These are phyloP conservation scores for Collichthys lucidus DNA, from an alignment of 2,113 vertebrate genomes.

Conservation along the genomic window DNA sequence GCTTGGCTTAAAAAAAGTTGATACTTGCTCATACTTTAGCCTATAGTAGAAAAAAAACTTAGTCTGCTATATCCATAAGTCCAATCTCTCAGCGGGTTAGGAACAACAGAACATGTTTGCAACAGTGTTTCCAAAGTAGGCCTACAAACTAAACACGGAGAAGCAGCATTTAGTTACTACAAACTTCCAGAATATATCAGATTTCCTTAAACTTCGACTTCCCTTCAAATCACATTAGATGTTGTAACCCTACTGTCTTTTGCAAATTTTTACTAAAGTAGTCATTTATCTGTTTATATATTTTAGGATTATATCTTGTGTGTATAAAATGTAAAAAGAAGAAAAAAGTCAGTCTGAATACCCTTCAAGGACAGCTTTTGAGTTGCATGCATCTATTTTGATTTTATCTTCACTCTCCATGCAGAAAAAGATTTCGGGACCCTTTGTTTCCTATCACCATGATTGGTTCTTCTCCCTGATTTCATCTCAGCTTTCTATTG, in stretches of 20 bases:
- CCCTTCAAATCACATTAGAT: neutral
- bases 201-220: neutral
- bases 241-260: neutral
- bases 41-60: neutral
- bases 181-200: neutral
- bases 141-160: neutral
- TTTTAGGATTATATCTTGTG: neutral
- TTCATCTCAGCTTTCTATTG: constrained; percentile 3
- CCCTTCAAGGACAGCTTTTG: neutral
- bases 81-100: neutral
- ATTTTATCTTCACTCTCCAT: neutral
- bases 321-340: neutral
- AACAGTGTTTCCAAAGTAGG: neutral
- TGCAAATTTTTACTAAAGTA: neutral
- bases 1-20: neutral
- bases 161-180: neutral
- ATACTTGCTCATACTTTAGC: too few relatives aligned
- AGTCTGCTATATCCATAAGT: neutral
- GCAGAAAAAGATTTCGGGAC: constrained; percentile 6
- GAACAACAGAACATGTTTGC: neutral
- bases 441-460: constrained; percentile 25
- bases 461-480: neutral
- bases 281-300: neutral
- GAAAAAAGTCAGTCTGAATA: neutral
- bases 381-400: neutral